Percentiles rank a stretch among this genome's conserved stretches.
Conservation (phyloP, 2,888 invertebrate genomes). For the Netelia virgata region DNA sequence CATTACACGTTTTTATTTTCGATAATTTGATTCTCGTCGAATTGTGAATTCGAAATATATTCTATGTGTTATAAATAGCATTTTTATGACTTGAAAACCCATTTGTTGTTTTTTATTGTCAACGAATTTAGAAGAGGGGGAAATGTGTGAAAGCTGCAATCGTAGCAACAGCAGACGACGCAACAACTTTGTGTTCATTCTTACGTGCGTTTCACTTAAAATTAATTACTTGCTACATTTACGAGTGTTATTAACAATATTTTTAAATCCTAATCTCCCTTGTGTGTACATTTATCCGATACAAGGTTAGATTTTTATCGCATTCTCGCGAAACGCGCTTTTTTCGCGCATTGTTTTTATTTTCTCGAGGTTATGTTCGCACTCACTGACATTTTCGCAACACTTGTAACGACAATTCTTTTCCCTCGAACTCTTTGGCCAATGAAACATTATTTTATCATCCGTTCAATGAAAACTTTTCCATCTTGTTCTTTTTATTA, state of each 20-base stretch:
- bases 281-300: no score
- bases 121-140: not conserved
- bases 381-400: not conserved
- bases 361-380: not conserved
- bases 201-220: not conserved
- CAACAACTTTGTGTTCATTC: constrained; percentile 6
- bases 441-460: not conserved
- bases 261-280: no score
- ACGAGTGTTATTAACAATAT: no score
- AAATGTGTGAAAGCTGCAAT: constrained; percentile 2
- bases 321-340: no score
- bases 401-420: not conserved
- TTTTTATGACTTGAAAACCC: not conserved
- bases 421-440: not conserved
- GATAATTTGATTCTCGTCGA: not conserved
- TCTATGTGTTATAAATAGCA: constrained; percentile 28
- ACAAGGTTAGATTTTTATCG: no score
- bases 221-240: not conserved
- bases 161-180: constrained; percentile 60
- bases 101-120: no score
- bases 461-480: no score
- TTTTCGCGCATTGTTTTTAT: not conserved
- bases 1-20: not conserved
- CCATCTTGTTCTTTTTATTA: no score
- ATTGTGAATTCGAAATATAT: constrained; percentile 13